phyloP scores from a whole-genome alignment of 2,113 vertebrate genomes.

The Sardina pilchardus region DNA sequence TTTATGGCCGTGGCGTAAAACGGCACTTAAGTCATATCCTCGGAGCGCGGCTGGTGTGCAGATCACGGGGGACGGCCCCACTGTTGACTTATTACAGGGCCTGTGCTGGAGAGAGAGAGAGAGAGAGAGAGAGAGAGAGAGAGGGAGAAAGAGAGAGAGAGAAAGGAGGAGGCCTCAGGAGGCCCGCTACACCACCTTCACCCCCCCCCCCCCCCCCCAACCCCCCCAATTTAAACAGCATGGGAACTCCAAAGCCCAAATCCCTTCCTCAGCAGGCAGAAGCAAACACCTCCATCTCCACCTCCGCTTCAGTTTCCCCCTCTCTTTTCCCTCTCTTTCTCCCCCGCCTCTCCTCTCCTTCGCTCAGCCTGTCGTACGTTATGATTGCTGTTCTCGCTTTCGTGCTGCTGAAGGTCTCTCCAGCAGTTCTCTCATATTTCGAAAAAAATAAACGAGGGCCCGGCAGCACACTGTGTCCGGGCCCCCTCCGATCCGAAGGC shows the following conservation, averaged over 20 bases:
- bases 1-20: not conserved
- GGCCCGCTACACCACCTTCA: not conserved
- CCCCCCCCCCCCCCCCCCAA: not conserved
- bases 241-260: not conserved
- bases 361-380: not conserved
- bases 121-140: not conserved
- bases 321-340: not conserved
- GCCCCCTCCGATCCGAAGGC: not conserved
- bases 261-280: not conserved
- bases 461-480: too few species aligned
- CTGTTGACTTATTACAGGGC: not conserved
- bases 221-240: not conserved
- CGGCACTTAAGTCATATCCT: slow-evolving; percentile 14
- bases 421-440: not conserved
- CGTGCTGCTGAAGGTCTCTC: not conserved
- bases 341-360: not conserved
- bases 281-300: not conserved
- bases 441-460: too few species aligned
- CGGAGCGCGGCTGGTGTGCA: not conserved
- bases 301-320: not conserved
- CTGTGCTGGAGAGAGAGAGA: not conserved
- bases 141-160: too few species aligned
- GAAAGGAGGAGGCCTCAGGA: not conserved
- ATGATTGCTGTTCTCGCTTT: not conserved
- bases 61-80: not conserved